These are phyloP conservation scores for Camponotus floridanus DNA, from an alignment of 1,140 invertebrate species.

Conservation along the genomic window DNA sequence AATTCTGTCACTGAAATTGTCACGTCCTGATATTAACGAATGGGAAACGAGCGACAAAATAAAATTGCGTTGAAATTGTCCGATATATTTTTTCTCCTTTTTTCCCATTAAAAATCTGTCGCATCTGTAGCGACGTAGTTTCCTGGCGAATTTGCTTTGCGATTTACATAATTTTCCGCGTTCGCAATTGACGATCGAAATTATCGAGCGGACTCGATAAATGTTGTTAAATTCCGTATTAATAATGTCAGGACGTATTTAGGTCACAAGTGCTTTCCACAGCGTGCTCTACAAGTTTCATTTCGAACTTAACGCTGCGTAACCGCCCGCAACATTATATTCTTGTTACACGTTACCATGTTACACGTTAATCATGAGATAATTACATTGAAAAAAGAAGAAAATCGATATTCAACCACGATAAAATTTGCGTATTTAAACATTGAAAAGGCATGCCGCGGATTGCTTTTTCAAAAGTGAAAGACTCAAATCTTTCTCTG, in stretches of 20 bases:
- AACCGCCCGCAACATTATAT: conserved; percentile 46
- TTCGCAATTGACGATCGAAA: conserved; percentile 32
- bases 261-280: conserved; percentile 38
- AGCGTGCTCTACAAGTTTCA: conserved; percentile 44
- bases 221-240: conserved; percentile 51
- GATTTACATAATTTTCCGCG: neutral
- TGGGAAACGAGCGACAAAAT: neutral
- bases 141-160: conserved; percentile 15
- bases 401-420: conserved; percentile 2
- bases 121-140: conserved; percentile 6
- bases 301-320: conserved; percentile 45
- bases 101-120: conserved; percentile 35
- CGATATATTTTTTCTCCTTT: neutral
- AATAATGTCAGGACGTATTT: conserved; percentile 57
- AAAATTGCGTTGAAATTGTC: neutral
- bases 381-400: conserved; percentile 22
- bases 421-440: conserved; percentile 31
- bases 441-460: conserved; percentile 26
- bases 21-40: conserved; percentile 45
- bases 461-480: neutral
- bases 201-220: conserved; percentile 46
- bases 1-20: conserved; percentile 31
- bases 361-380: conserved; percentile 9
- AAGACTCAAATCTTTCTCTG: neutral
- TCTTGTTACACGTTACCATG: neutral